phyloP scores from a whole-genome alignment of 2,113 vertebrate genomes.

The Gambusia affinis region DNA sequence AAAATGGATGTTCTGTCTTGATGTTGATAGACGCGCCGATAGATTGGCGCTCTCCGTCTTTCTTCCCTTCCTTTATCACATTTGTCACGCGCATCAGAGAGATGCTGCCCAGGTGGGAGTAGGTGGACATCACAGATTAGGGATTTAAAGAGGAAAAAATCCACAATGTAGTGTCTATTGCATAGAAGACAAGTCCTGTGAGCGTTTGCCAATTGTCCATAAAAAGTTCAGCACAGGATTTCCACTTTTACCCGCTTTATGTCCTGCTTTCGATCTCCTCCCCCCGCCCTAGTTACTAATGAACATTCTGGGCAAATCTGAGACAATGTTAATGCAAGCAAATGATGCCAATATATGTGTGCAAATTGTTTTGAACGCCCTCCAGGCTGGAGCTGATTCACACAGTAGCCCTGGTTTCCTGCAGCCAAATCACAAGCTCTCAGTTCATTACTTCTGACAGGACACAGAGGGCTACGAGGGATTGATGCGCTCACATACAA shows the following conservation, averaged over 20 bases:
- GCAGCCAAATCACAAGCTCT: conserved; percentile 58
- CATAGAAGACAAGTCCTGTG: neutral
- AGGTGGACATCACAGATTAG: neutral
- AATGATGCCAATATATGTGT: conserved; percentile 53
- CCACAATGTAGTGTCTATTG: neutral
- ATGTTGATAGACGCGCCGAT: conserved; percentile 19
- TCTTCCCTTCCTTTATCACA: neutral
- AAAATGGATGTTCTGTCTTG: conserved; percentile 37
- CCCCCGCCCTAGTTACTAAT: conserved; percentile 34
- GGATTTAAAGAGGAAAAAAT: too few relatives aligned
- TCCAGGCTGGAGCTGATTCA: conserved; percentile 56
- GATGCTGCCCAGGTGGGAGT: neutral
- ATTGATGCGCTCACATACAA: conserved; percentile 38
- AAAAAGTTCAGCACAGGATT: neutral
- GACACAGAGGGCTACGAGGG: conserved; percentile 54
- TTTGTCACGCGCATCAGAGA: neutral
- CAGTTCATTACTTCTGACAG: conserved; percentile 64
- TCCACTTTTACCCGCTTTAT: conserved; percentile 1
- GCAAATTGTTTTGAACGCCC: conserved; percentile 60
- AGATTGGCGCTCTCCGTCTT: conserved; percentile 12
- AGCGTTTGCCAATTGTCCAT: conserved; percentile 4
- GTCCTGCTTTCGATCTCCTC: conserved; percentile 3
- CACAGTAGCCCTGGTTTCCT: conserved; percentile 46
- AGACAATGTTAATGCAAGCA: conserved; percentile 52
- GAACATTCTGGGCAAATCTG: conserved; percentile 38